Evolutionary conservation across 2,113 vertebrate species (phyloP).

Genomic region (Thinocorus orbignyianus): DNA sequence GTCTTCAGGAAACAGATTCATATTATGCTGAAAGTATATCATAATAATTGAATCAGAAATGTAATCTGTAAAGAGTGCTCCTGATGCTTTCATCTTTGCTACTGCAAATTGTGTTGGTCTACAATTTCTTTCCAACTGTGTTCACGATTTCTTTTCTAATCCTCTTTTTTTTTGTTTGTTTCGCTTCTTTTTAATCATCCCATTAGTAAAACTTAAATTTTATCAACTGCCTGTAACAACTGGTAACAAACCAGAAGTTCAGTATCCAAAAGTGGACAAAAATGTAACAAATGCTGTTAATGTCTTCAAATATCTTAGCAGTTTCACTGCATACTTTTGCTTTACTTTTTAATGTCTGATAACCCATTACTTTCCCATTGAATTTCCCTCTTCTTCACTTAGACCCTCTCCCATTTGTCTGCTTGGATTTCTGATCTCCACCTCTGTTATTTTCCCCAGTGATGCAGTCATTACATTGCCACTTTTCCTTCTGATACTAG

Average conservation of each 20-base stretch:
- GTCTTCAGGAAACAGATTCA: neutral
- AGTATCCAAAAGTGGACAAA: neutral
- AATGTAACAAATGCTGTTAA: neutral
- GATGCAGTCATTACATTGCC: neutral
- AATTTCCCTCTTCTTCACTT: neutral
- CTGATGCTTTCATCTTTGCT: neutral
- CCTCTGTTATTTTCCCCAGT: neutral
- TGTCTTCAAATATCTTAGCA: neutral
- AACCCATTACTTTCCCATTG: neutral
- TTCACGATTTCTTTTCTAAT: neutral
- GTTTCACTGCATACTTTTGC: neutral
- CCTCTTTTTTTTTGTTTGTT: neutral
- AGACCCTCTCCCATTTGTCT: neutral
- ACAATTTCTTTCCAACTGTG: neutral
- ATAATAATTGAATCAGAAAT: neutral
- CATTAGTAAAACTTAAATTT: neutral
- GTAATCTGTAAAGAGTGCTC: neutral
- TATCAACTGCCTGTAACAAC: neutral
- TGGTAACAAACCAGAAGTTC: neutral
- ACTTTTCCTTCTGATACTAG: neutral
- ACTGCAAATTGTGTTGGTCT: neutral
- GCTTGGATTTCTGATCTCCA: neutral
- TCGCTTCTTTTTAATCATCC: neutral
- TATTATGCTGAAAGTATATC: neutral
- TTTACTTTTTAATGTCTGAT: neutral